Evolutionary conservation across 2,888 invertebrate genomes (phyloP), one percentile per base, ranked within the genome.

Genomic region (Apocheima hispidaria): DNA sequence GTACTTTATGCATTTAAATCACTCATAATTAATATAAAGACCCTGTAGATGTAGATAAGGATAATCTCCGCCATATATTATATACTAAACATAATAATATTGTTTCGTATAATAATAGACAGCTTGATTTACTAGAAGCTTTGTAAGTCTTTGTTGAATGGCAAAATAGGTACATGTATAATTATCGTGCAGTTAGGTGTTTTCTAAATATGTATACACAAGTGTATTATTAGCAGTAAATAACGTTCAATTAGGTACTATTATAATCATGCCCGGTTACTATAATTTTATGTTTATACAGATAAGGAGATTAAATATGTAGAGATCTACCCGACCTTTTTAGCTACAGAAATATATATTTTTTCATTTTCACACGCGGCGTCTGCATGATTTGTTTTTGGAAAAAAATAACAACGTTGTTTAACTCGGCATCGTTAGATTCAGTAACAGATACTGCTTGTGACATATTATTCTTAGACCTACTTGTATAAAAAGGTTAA

Each of bases 81-180:
- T 60, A 54, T 60, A 60, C 38, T 53, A 16, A 53, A 44, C 23
- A 28, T 60, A 41, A 44, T 54, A 54, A 36, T 40, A 41, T 33
- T 46, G 38, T 51, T 28, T 30, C 14, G 49, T 12, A 35, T 60
- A 36, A 54, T 36, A 2, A 30, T 20, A 33, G 28, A 40, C 40
- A 40, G 46, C 20, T 28, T 60, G 60, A 55, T 60, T 60, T 60
- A 50, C 48, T 53, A 53, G 53, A 26, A 52, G 35, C 46, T 43
- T 21, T 18, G 9, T 40, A 21, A 35, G 23, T 16, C 14, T 30
- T 40, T 52, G 59, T 48, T 44, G 18, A 23, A 58, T 12, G 26
- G 28, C 23, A 26, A 41, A n/a, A n/a, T n/a, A n/a, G n/a, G n/a
- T 21, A 30, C 12, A 21, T 12, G 23, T 2, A 4, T 41, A 21